A percentile compares a stretch with the other conserved stretches of the same genome.
Conservation (phyloP, 2,113 vertebrate genomes). For the Nibea albiflora region DNA sequence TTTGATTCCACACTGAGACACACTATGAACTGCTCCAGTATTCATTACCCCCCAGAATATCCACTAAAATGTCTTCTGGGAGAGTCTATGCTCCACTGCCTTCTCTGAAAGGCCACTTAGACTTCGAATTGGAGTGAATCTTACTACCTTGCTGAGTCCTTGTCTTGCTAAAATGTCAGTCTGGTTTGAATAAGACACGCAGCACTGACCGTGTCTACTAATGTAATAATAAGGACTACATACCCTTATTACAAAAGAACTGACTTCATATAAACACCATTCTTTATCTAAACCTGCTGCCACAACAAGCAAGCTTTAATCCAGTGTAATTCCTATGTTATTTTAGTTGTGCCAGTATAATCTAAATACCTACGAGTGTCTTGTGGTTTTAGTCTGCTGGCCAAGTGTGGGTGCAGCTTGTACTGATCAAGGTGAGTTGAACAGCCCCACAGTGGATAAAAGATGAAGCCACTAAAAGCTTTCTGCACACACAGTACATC, state of each 20-base stretch:
- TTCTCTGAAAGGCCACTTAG: slow-evolving; percentile 16
- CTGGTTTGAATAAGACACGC: not conserved
- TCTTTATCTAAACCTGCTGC: not conserved
- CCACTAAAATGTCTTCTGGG: slow-evolving; percentile 22
- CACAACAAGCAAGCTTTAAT: not conserved
- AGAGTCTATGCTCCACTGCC: slow-evolving; percentile 15
- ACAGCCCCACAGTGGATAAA: slow-evolving; percentile 38
- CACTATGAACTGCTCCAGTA: slow-evolving; percentile 14
- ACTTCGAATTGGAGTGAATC: slow-evolving; percentile 10
- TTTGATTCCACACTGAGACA: slow-evolving; percentile 27
- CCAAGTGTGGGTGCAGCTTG: slow-evolving; percentile 33
- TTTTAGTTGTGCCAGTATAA: not conserved
- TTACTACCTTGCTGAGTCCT: not conserved
- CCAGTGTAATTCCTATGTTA: not conserved
- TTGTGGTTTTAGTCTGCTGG: slow-evolving; percentile 20
- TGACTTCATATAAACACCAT: not conserved
- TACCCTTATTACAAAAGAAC: not conserved
- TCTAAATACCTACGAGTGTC: slow-evolving; percentile 20
- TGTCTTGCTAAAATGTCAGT: slow-evolving; percentile 16
- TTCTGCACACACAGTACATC: slow-evolving; percentile 53
- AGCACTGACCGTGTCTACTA: slow-evolving; percentile 5
- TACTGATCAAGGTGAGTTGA: slow-evolving; percentile 50
- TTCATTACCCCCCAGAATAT: slow-evolving; percentile 41
- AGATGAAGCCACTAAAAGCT: slow-evolving; percentile 62
- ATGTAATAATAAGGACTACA: not conserved